These are phyloP conservation scores for Circaetus gallicus DNA, from an alignment of 2,113 vertebrate species.

Conservation along the genomic window DNA sequence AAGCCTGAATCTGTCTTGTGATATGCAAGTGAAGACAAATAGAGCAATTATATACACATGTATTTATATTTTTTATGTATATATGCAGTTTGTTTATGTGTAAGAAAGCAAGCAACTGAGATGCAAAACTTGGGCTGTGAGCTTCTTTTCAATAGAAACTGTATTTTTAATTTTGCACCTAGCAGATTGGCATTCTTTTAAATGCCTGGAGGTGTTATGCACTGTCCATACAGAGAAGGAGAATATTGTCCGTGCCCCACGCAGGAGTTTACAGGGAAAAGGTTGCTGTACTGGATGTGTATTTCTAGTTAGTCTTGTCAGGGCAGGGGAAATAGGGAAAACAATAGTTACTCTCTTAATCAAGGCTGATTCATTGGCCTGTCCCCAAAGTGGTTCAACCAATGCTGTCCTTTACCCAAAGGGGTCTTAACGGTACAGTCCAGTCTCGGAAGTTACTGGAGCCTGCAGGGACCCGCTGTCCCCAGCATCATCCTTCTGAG, in stretches of 20 bases:
- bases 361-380: neutral
- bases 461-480: neutral
- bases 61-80: neutral
- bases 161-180: neutral
- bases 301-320: neutral
- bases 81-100: neutral
- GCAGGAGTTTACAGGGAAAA: neutral
- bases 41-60: neutral
- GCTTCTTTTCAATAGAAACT: neutral
- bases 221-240: neutral
- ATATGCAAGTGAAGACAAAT: neutral
- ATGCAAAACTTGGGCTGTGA: neutral
- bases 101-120: neutral
- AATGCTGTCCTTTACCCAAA: neutral
- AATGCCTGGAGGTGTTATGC: neutral
- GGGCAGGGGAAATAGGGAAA: neutral
- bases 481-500: neutral
- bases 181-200: neutral
- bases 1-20: neutral
- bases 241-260: neutral
- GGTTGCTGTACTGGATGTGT: neutral
- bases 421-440: rapidly evolving
- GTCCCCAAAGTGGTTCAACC: neutral
- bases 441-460: neutral
- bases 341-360: neutral